phyloP scores from a whole-genome alignment of 2,113 vertebrate species.

The Rhea pennata region DNA sequence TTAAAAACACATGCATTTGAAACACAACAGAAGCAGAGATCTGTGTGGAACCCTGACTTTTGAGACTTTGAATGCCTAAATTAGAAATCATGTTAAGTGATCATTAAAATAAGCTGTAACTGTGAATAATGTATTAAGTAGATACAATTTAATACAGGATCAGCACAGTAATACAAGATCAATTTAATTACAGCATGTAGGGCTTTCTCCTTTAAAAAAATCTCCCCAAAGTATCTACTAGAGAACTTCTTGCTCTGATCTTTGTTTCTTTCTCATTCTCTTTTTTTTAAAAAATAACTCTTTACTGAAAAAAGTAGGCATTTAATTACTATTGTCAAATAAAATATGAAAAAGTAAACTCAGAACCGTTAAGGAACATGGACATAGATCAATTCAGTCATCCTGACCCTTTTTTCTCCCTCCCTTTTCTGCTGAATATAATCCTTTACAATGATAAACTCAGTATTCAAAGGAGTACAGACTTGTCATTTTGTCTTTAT shows the following conservation, averaged over 20 bases:
- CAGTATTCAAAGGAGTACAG: not conserved
- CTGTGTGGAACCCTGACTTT: not conserved
- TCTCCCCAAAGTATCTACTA: not conserved
- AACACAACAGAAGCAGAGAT: not conserved
- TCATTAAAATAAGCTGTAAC: not conserved
- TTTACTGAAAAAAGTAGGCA: not conserved
- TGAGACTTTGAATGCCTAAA: not conserved
- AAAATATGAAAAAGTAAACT: not conserved
- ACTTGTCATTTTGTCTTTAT: not conserved
- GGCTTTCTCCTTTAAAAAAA: not conserved
- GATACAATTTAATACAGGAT: not conserved
- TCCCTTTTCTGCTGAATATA: not conserved
- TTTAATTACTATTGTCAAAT: not conserved
- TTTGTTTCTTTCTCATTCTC: not conserved
- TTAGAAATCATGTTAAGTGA: not conserved
- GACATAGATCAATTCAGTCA: not conserved
- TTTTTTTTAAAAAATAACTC: not conserved
- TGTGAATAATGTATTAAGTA: not conserved
- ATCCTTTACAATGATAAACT: not conserved
- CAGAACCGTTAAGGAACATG: not conserved
- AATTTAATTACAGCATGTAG: not conserved
- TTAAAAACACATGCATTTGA: not conserved
- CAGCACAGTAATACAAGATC: not conserved
- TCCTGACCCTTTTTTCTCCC: not conserved
- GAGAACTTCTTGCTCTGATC: not conserved